Conservation (phyloP, 35 echinoderm and acorn worm genomes). For the Eucidaris tribuloides region DNA sequence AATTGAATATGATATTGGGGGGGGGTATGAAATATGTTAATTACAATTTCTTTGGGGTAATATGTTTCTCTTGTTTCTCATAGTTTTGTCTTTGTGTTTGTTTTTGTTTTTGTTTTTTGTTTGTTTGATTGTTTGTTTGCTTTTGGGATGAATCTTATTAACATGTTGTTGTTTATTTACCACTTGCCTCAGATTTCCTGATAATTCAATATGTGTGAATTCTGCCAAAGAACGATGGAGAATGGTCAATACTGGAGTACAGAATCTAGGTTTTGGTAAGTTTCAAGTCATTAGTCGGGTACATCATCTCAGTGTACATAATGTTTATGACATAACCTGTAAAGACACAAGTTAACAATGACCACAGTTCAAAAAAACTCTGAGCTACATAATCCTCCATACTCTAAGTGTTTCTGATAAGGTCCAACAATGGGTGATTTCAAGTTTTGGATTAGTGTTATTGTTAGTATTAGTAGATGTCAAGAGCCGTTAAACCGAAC, state of each 20-base stretch:
- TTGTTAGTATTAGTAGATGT: too few relatives aligned
- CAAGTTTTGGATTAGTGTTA: background rate
- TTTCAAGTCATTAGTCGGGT: background rate
- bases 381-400: background rate
- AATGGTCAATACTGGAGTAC: constrained; percentile 38
- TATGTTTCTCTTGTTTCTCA: too few relatives aligned
- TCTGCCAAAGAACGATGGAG: constrained; percentile 38
- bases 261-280: constrained; percentile 36
- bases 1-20: too few relatives aligned
- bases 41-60: too few relatives aligned
- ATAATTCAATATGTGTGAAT: constrained; percentile 21
- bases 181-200: constrained; percentile 6
- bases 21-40: too few relatives aligned
- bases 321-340: background rate
- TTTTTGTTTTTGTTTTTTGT: too few relatives aligned
- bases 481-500: too few relatives aligned
- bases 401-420: background rate
- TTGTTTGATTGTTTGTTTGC: too few relatives aligned
- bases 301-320: background rate
- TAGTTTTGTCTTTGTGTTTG: too few relatives aligned
- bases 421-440: background rate
- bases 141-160: too few relatives aligned
- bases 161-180: background rate
- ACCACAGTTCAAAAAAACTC: too few relatives aligned
- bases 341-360: too few relatives aligned